Base-by-base conservation (phyloP, 2,797 vertebrate genomes). In the Benthosema pterotum region DNA sequence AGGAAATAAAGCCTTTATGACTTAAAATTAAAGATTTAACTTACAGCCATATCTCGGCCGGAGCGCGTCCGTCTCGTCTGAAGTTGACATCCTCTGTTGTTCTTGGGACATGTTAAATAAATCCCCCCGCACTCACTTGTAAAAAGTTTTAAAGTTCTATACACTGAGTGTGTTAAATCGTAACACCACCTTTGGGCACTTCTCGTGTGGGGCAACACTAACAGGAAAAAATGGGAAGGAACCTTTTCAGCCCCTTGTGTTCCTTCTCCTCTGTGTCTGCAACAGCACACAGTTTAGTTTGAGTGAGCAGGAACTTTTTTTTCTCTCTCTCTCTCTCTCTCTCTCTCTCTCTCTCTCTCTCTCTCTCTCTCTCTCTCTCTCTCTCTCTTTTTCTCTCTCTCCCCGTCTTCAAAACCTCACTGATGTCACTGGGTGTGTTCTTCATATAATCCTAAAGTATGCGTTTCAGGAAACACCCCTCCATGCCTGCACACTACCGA, bases 21-120 rank as follows among this genome's bases (percentile, higher is more conserved):
- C 22, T 25, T 25, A 22, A 25, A 85, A 66, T 77, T 71, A 69
- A 57, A 63, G 52, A n/a, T 38, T 12, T 11, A 65, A 95, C 94
- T 95, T 89, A 95, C 94, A 95, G 83, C 94, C 94, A 82, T 95
- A 95, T 84, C 93, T 90, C n/a, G 94, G 92, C 79, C 93, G 88
- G 62, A 78, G 66, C 54, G 89, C 93, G 86, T 95, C 94, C 12
- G 84, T 50, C 48, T 95, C 94, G 56, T 95, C 94, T 67, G 93
- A 93, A 80, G 87, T 78, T 84, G 94, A 95, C 94, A 95, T 95
- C 84, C 80, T 88, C 77, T 65, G 72, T 66, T 65, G 72, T 66
- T 52, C 17, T 42, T 49, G 62, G 82, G 56, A 84, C 74, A 64
- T 53, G 65, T 25, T 25, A 25, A 25, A 25, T 25, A 25, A 25